Percentiles rank a stretch among this genome's conserved stretches.
Evolutionary conservation across 2,888 invertebrate species (phyloP).

Genomic region (Dynastes maya): DNA sequence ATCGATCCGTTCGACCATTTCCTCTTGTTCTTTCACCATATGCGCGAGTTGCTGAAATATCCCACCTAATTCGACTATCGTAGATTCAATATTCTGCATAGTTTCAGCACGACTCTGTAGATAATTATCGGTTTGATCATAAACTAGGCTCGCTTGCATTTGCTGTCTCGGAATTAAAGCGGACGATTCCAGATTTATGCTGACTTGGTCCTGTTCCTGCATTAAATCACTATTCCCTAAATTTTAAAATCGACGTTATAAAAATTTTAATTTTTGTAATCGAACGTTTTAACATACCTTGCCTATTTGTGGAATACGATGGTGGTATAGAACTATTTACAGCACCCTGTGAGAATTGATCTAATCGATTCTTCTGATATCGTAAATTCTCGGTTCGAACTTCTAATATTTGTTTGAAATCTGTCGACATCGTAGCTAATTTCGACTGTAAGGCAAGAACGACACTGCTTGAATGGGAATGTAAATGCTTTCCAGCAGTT

Average conservation of each 20-base stretch:
- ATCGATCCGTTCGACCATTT: conserved; percentile 98
- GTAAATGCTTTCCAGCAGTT: conserved; percentile 82
- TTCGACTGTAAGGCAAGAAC: conserved; percentile 94
- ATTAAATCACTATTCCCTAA: conserved; percentile 67
- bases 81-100: conserved; percentile 99
- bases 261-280: neutral
- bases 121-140: conserved; percentile 92
- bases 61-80: conserved; percentile 98
- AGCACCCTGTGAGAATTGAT: conserved; percentile 88
- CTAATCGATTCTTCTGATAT: conserved; percentile 93
- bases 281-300: conserved; percentile 62
- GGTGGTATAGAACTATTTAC: conserved; percentile 77
- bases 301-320: conserved; percentile 73
- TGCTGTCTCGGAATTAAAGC: conserved; percentile 69
- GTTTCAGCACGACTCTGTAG: conserved; percentile 95
- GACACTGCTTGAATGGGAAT: conserved; percentile 93
- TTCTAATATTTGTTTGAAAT: conserved; percentile 98
- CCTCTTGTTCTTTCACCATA: conserved; percentile 99
- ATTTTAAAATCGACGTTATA: neutral
- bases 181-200: conserved; percentile 86
- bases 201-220: conserved; percentile 78
- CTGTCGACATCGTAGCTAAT: conserved; percentile 96
- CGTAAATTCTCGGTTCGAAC: conserved; percentile 98
- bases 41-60: conserved; percentile 96
- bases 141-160: conserved; percentile 81